Base-by-base conservation (phyloP, 35 echinoderm and acorn worm genomes). In the Amphiura filiformis region DNA sequence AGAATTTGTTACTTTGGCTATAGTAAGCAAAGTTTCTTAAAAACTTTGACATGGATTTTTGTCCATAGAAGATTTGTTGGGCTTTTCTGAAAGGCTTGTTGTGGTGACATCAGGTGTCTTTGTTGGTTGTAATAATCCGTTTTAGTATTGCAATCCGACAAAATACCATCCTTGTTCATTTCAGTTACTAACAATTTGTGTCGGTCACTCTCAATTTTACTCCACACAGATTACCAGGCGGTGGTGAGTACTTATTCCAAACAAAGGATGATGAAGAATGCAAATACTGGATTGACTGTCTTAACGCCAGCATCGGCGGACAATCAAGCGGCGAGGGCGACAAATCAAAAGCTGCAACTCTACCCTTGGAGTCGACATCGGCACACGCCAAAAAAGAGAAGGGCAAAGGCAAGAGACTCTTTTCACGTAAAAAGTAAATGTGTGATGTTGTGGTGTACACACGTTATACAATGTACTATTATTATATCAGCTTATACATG, bases 211-310 rank as follows among this genome's bases (percentile, higher is more conserved):
- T n/a, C n/a, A n/a, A n/a, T n/a, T n/a, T n/a, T n/a, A n/a, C n/a
- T 47, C 30, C 31, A 64, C 20, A 35, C 92, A 97, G 95, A 78
- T 89, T 97, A 81, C 86, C 82, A 31, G 82, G 77, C 36, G 95
- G 89, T 57, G 70, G 44, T 28, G 95, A 94, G 44, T 97, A 89
- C 82, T 57, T 97, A 65, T 94, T 97, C 89, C 95, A 97, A 78
- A 86, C 86, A 44, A 97, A 97, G 82, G 95, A 97, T 76, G 86
- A 90, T 36, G 78, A 81, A 23, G 95, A 97, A 70, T 80, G 94
- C 0, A 65, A 91, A 18, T 92, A 86, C 78, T 97, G 95, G 95
- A 49, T 97, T 15, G 87, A 86, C 31, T 47, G 81, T 18, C 79
- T 97, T 28, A 76, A 86, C 31, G 76, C 79, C 38, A 89, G 84